Evolutionary conservation across 2,888 invertebrate species (phyloP).

Genomic region (Opisthograptis luteolata): DNA sequence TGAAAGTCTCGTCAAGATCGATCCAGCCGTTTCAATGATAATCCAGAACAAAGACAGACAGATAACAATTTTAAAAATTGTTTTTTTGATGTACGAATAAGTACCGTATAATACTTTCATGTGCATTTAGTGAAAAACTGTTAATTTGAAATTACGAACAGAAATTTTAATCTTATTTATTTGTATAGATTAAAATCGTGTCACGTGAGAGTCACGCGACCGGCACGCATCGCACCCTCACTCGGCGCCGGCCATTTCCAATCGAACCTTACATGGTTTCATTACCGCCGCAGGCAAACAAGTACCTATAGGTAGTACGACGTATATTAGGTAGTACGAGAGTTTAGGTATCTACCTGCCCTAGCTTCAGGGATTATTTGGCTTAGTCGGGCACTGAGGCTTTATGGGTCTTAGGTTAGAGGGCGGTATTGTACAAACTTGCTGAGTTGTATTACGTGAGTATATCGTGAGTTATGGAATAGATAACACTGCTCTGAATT

Average conservation of each 20-base stretch:
- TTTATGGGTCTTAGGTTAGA: slow-evolving; percentile 9
- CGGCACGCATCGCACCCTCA: slow-evolving; percentile 23
- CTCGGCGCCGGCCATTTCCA: slow-evolving; percentile 39
- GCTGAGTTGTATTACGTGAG: background rate
- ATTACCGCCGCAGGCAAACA: slow-evolving; percentile 12
- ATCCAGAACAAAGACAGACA: too few species aligned
- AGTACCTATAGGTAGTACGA: slow-evolving; percentile 2
- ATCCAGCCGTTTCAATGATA: too few species aligned
- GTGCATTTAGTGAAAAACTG: too few species aligned
- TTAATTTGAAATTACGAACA: too few species aligned
- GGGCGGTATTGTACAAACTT: background rate
- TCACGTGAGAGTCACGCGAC: slow-evolving; percentile 40
- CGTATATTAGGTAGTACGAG: slow-evolving; percentile 3
- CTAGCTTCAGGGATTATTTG: slow-evolving; percentile 11
- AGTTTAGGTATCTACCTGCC: too few species aligned
- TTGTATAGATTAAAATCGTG: background rate
- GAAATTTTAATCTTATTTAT: too few species aligned
- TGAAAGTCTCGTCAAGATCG: too few species aligned
- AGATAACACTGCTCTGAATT: too few species aligned
- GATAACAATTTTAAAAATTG: too few species aligned
- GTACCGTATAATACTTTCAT: too few species aligned
- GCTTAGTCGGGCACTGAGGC: slow-evolving; percentile 17
- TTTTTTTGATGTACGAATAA: too few species aligned
- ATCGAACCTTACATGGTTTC: slow-evolving; percentile 49
- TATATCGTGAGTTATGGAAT: background rate